A percentile compares a stretch with the other conserved stretches of the same genome.
Evolutionary conservation across 2,888 invertebrate species (phyloP).

Genomic region (Cheiracanthium punctorium): DNA sequence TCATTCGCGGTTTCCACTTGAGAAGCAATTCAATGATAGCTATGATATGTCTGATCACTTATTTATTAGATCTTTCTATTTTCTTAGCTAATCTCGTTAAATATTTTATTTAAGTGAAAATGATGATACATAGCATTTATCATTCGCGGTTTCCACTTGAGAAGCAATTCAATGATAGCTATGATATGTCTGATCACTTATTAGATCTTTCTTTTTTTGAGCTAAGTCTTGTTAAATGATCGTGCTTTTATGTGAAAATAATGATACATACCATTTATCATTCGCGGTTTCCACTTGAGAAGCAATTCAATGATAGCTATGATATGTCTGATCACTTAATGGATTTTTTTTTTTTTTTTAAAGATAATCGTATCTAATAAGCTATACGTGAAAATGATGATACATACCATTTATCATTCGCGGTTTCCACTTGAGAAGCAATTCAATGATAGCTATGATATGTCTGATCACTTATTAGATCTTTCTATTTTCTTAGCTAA

Average conservation of each 20-base stretch:
- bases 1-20: constrained; percentile 22
- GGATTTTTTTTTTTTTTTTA: no score
- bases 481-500: no score
- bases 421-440: not conserved
- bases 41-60: not conserved
- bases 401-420: not conserved
- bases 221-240: no score
- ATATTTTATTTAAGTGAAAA: not conserved
- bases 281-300: constrained; percentile 26
- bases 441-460: not conserved
- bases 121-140: not conserved
- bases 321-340: not conserved
- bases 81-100: not conserved
- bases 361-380: not conserved
- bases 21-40: constrained; percentile 12
- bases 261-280: not conserved
- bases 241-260: no score
- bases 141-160: constrained; percentile 19
- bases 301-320: constrained; percentile 1
- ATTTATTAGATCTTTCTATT: not conserved
- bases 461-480: not conserved
- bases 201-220: not conserved
- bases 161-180: not conserved
- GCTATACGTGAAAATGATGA: not conserved
- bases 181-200: not conserved